These are phyloP conservation scores for Enteromius argenteus DNA, from an alignment of 2,797 vertebrate genomes.

Conservation along the genomic window DNA sequence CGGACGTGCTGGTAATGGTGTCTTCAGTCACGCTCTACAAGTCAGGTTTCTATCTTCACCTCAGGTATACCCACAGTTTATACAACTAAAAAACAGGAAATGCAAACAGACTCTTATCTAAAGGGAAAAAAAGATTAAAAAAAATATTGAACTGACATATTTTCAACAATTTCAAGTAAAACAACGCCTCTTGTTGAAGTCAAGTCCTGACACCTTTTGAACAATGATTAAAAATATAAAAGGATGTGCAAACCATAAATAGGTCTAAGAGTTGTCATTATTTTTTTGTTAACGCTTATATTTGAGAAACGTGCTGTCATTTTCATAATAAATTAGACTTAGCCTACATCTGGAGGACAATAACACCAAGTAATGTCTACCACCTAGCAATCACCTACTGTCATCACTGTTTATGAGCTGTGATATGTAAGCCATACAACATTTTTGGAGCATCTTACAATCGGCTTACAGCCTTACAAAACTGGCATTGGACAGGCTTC, in stretches of 20 bases:
- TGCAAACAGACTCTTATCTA: conserved; percentile 35
- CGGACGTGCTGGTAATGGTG: conserved; percentile 48
- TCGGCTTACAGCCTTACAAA: no score
- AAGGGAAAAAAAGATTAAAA: background rate
- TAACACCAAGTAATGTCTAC: background rate
- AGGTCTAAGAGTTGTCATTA: background rate
- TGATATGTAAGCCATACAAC: no score
- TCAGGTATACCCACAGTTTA: conserved; percentile 53
- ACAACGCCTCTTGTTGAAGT: background rate
- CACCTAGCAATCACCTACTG: background rate
- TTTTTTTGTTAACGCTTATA: no score
- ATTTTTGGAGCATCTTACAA: no score
- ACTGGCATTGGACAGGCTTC: no score
- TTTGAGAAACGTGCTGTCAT: background rate
- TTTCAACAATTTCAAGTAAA: conserved; percentile 41
- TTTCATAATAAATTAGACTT: background rate
- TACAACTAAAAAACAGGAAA: conserved; percentile 51
- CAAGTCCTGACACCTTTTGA: background rate
- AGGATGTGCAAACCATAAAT: background rate
- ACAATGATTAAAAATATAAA: background rate
- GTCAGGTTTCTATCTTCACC: conserved; percentile 51
- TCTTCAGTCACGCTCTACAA: conserved; percentile 49
- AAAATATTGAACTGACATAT: conserved; percentile 11
- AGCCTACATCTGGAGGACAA: background rate
- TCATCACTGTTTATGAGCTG: no score